These are phyloP conservation scores for Saiga tatarica DNA, from an alignment of 2,113 vertebrate species.

Conservation along the genomic window DNA sequence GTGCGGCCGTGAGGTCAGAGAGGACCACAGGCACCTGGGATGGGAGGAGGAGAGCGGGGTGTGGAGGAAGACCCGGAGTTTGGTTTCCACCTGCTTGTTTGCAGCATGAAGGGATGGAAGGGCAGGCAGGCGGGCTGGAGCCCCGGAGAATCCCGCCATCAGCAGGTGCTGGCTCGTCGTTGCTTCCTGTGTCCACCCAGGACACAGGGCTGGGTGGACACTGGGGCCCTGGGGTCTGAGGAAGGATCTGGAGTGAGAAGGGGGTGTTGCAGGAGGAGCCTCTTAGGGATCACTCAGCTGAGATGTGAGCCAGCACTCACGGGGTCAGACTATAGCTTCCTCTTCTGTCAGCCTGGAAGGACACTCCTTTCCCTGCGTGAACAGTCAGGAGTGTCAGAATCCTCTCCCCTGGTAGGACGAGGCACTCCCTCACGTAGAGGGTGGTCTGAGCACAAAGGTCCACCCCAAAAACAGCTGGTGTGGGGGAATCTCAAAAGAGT, in stretches of 20 bases:
- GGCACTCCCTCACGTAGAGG: rapidly evolving
- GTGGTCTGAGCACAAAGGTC: not conserved
- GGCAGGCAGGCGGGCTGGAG: not conserved
- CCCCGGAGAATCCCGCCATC: rapidly evolving
- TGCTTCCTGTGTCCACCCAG: not conserved
- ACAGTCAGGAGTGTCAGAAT: rapidly evolving
- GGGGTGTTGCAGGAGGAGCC: rapidly evolving
- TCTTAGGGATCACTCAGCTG: not conserved
- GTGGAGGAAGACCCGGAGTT: rapidly evolving
- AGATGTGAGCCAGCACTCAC: rapidly evolving
- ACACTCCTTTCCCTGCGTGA: not conserved
- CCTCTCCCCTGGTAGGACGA: not conserved
- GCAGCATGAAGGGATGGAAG: not conserved
- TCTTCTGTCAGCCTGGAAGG: not conserved
- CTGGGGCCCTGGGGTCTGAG: not conserved
- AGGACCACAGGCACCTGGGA: rapidly evolving
- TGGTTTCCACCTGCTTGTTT: not conserved
- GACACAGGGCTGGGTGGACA: too few relatives aligned
- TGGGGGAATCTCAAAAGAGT: too few relatives aligned
- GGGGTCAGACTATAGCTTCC: not conserved
- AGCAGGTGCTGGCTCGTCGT: rapidly evolving
- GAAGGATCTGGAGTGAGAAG: not conserved
- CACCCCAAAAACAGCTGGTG: rapidly evolving
- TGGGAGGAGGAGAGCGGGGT: too few relatives aligned
- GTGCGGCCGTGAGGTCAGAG: too few relatives aligned